Percentiles rank a stretch among this genome's conserved stretches.
Conservation (phyloP, 2,888 invertebrate genomes). For the Anticlea derivata region DNA sequence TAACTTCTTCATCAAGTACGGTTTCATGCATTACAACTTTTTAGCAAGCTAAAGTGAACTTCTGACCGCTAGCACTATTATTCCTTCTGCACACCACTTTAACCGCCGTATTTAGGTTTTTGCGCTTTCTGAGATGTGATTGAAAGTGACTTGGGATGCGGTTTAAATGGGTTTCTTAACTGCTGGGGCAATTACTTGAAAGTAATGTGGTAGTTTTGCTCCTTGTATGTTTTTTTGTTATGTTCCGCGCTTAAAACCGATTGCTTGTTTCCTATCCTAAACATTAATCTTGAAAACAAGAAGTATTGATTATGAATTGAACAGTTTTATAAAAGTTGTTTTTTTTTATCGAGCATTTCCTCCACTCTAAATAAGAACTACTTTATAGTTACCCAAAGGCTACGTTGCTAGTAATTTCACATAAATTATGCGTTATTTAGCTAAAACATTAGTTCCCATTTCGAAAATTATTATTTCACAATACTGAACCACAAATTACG, state of each 20-base stretch:
- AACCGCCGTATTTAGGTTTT: constrained; percentile 32
- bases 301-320: no score
- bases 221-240: constrained; percentile 1
- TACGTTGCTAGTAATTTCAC: not conserved
- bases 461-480: constrained; percentile 4
- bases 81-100: not conserved
- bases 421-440: not conserved
- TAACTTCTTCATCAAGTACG: no score
- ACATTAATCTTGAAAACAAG: no score
- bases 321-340: no score
- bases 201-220: constrained; percentile 11
- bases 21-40: no score
- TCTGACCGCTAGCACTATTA: not conserved
- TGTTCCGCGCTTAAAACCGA: not conserved
- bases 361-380: no score
- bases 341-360: no score
- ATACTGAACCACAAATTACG: constrained; percentile 10
- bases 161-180: constrained; percentile 17
- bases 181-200: constrained; percentile 11
- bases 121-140: constrained; percentile 32
- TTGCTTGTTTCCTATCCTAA: not conserved
- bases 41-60: not conserved
- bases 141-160: constrained; percentile 29
- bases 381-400: no score
- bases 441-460: not conserved